Base-by-base conservation (phyloP, 2,113 vertebrate species). In the Otis tarda region DNA sequence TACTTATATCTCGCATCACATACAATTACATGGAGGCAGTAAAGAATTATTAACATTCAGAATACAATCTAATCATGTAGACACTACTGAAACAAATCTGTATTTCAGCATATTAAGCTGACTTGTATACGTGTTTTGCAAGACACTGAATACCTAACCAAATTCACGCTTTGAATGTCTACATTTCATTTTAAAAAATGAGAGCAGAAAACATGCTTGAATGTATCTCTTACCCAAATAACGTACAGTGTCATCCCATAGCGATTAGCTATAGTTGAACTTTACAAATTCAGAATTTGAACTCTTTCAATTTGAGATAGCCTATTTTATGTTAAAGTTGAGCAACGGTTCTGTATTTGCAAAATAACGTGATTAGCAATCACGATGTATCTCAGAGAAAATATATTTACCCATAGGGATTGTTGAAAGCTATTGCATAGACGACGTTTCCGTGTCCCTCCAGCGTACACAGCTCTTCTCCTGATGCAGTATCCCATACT, bases 371-470 rank as follows among this genome's bases (percentile, higher is more conserved):
- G 5, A 18, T 30, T 39, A 87, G 11, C 39, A 61, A 50, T 53
- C 71, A 49, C 10, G 30, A 75, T 12, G 20, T 37, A 55, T 67
- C 22, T 89, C 59, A 76, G 60, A 88, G 14, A 64, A 92, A 70
- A 47, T 61, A 14, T 56, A 45, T 47, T 97, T 93, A 99, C 99
- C 99, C 99, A 4, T 99, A 99, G 20, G 99, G 99, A 71, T 99
- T 99, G 98, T 99, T 99, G 98, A 99, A 99, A 19, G 99, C 98
- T 61, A 99, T 97, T 68, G 99, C 98, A 60, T 99, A 99, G 18
- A 99, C 99, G 89, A 99, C 99, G 0, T 99, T 99, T 93, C 96
- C 96, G 88, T 99, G 99, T 30, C 99, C 99, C 78, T 99, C 98
- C 76, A 99, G 97, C 0, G 97, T 98, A 56, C 56, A 98, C 10